phyloP scores from a whole-genome alignment of 53 echinoderm and acorn worm species.

The Luidia sarsii region DNA sequence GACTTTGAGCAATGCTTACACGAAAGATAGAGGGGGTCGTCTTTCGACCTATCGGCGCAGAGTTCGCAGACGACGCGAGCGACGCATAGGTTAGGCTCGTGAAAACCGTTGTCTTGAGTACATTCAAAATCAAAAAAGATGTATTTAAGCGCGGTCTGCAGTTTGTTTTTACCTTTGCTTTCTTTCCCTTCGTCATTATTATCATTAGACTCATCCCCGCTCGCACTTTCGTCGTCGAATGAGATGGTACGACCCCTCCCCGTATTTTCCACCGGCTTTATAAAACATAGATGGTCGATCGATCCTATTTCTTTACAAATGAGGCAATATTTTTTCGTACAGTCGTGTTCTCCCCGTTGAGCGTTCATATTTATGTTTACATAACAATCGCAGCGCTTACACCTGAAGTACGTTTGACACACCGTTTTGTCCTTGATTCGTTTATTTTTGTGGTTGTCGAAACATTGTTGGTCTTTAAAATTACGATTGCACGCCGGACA shows the following conservation, averaged over 20 bases:
- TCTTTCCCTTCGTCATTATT: too few relatives aligned
- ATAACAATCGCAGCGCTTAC: slow-evolving; percentile 3
- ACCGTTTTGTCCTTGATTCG: slow-evolving; percentile 45
- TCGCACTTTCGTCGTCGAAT: neutral
- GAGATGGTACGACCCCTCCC: neutral
- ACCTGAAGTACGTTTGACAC: slow-evolving; percentile 43
- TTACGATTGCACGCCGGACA: neutral
- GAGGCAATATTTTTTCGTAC: neutral
- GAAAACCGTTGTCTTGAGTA: slow-evolving; percentile 1
- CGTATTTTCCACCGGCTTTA: neutral
- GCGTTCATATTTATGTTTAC: neutral
- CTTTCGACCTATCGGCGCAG: neutral
- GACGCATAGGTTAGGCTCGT: slow-evolving; percentile 10
- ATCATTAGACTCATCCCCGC: neutral
- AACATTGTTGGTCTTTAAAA: neutral
- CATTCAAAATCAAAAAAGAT: slow-evolving; percentile 49
- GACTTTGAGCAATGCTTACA: neutral
- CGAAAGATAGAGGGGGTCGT: neutral
- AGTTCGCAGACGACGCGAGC: slow-evolving; percentile 6
- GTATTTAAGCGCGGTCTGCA: neutral
- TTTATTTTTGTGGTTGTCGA: neutral
- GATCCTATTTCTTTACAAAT: neutral
- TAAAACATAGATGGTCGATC: neutral
- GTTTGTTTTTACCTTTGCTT: neutral
- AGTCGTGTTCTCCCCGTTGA: neutral